These are phyloP conservation scores for Sebastes ruberrimus DNA, from an alignment of 2,797 vertebrate genomes.

Conservation along the genomic window DNA sequence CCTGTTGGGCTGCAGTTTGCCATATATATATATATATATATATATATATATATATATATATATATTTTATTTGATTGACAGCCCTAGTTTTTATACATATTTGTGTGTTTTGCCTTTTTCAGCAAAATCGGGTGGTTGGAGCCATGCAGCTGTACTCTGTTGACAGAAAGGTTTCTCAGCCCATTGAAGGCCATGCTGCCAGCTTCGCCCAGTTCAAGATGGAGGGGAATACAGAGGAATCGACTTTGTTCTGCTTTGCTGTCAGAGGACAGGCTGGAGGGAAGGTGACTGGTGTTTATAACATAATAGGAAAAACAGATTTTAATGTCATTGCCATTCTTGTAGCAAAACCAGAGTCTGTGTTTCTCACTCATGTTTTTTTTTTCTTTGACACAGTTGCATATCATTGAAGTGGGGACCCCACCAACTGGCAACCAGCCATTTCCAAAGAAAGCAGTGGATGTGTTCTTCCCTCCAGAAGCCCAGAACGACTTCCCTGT, in stretches of 20 bases:
- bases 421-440: conserved; percentile 97
- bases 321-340: not conserved
- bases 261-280: conserved; percentile 97
- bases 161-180: conserved; percentile 97
- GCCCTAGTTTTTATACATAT: not conserved
- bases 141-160: conserved; percentile 99
- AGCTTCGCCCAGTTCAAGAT: conserved; percentile 99
- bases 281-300: conserved; percentile 84
- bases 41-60: too few species aligned
- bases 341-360: not conserved
- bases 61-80: too few species aligned
- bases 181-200: conserved; percentile 97
- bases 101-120: conserved; percentile 15
- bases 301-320: not conserved
- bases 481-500: conserved; percentile 99
- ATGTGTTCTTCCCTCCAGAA: conserved; percentile 99
- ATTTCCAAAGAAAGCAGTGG: conserved; percentile 98
- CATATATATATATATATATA: too few species aligned
- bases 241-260: conserved; percentile 98
- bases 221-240: conserved; percentile 97
- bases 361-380: not conserved
- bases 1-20: too few species aligned
- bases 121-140: conserved; percentile 99
- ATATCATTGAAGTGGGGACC: conserved; percentile 98
- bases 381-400: conserved; percentile 81